Evolutionary conservation across 2,797 vertebrate species (phyloP).

Genomic region (Galaxias olidus): DNA sequence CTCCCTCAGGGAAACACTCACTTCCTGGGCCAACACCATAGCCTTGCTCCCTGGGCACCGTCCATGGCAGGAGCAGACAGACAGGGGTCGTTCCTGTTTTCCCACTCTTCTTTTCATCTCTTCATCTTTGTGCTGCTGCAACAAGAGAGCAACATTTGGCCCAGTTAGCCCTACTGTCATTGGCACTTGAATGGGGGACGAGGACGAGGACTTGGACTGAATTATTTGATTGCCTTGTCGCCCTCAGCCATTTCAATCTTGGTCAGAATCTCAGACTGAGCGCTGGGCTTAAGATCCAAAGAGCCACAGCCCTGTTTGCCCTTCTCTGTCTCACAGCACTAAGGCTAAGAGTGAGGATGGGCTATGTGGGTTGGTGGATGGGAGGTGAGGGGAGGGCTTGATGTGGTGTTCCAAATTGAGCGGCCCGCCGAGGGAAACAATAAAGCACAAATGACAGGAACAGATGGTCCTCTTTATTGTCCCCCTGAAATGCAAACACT

Average conservation of each 20-base stretch:
- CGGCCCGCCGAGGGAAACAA: constrained; percentile 69
- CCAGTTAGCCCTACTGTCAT: constrained; percentile 40
- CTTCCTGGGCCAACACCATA: constrained; percentile 57
- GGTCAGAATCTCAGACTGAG: constrained; percentile 23
- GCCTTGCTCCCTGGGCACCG: constrained; percentile 42
- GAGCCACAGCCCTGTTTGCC: constrained; percentile 27
- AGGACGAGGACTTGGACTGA: constrained; percentile 51
- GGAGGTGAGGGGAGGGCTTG: constrained; percentile 24
- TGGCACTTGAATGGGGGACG: constrained; percentile 51
- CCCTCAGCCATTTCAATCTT: constrained; percentile 37
- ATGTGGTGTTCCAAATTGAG: constrained; percentile 65
- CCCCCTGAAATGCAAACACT: constrained; percentile 79
- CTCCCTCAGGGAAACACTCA: constrained; percentile 49
- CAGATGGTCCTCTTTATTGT: constrained; percentile 82
- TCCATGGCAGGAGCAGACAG: constrained; percentile 33
- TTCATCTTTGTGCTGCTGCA: constrained; percentile 40
- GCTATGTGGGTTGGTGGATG: constrained; percentile 17
- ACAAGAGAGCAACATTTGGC: constrained; percentile 60
- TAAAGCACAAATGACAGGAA: constrained; percentile 79
- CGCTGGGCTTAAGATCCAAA: constrained; percentile 33
- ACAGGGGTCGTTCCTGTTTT: not conserved
- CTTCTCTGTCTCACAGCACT: constrained; percentile 52
- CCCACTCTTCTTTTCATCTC: not conserved
- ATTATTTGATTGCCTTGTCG: constrained; percentile 57
- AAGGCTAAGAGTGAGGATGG: constrained; percentile 30